Evolutionary conservation across 2,797 vertebrate genomes (phyloP).

Genomic region (Dicrostonyx torquatus): DNA sequence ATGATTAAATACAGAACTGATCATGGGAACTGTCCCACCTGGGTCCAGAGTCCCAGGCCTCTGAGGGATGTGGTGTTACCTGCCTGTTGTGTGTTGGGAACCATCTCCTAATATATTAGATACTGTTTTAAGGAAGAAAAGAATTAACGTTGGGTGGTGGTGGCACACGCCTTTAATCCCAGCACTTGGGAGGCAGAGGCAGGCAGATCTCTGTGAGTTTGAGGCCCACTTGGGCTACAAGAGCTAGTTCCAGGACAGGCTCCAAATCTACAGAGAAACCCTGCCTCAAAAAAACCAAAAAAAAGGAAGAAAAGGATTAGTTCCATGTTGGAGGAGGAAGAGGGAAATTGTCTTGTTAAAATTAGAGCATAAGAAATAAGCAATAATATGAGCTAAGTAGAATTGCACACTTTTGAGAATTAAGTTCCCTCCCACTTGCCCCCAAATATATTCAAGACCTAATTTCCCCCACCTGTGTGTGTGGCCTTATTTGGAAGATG

Average conservation of each 20-base stretch:
- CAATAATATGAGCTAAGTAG: not conserved
- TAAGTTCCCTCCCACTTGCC: not conserved
- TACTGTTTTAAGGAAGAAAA: constrained; percentile 21
- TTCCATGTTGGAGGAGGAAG: not conserved
- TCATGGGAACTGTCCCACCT: not conserved
- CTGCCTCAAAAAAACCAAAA: no score
- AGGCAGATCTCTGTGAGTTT: no score
- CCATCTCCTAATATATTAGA: not conserved
- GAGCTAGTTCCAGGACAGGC: no score
- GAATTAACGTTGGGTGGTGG: no score
- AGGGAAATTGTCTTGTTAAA: not conserved
- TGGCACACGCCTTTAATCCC: no score
- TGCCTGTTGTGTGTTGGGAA: not conserved
- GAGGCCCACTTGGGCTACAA: no score
- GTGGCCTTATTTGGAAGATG: not conserved
- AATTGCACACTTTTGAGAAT: not conserved
- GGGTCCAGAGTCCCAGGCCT: not conserved
- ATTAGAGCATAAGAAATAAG: not conserved
- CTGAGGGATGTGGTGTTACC: not conserved
- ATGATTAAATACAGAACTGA: not conserved
- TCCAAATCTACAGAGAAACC: no score
- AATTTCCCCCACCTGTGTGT: not conserved
- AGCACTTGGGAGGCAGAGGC: no score
- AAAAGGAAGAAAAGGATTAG: not conserved
- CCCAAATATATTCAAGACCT: not conserved